Conservation (phyloP, 2,797 vertebrate species). For the Odontamblyopus lacepedii region DNA sequence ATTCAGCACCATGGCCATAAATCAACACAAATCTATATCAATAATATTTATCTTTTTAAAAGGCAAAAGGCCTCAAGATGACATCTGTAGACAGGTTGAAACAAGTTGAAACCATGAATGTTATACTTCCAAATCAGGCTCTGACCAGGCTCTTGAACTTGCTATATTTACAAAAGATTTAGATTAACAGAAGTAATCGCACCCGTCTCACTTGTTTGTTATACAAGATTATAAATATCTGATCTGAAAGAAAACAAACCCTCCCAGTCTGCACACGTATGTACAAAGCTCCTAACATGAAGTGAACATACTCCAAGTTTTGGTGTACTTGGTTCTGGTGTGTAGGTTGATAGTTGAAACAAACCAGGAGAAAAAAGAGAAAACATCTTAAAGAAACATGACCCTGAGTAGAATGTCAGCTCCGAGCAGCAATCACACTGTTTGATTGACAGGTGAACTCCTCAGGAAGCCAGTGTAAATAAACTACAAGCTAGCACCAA, state of each 20-base stretch:
- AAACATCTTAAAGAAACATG: conserved; percentile 3
- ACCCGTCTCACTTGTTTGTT: neutral
- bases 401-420: neutral
- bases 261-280: too few species aligned
- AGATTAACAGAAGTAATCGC: neutral
- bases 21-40: too few species aligned
- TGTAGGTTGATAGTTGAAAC: neutral
- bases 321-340: neutral
- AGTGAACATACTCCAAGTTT: too few species aligned
- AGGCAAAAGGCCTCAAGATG: too few species aligned
- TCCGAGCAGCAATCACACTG: neutral
- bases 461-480: neutral
- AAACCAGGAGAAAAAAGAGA: neutral
- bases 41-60: too few species aligned
- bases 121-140: too few species aligned
- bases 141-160: too few species aligned
- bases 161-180: too few species aligned
- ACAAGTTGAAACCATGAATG: too few species aligned
- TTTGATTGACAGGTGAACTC: conserved; percentile 12
- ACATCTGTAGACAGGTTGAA: too few species aligned
- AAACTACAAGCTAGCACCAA: neutral
- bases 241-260: too few species aligned
- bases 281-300: neutral
- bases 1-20: too few species aligned
- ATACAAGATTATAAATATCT: neutral